Evolutionary conservation across 2,113 vertebrate species (phyloP), one percentile per base, ranked within the genome.

Genomic region (Neodontobutis hainanensis): DNA sequence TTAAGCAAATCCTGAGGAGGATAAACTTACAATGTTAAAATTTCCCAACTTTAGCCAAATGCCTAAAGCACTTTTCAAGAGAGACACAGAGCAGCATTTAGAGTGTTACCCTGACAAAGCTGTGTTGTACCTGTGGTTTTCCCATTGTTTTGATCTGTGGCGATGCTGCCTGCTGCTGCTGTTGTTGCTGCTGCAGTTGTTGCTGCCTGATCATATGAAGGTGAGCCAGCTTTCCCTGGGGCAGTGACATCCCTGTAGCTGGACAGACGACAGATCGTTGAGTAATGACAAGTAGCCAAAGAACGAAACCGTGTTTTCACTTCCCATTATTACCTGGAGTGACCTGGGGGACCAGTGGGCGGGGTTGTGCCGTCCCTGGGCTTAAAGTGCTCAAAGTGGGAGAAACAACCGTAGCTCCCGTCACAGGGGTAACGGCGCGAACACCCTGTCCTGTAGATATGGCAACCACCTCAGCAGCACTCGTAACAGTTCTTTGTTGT

Each of bases 121-220:
- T 34, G 14, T 46, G 12, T 42, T 34, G 32, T 87, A 93, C 92
- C 94, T 94, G 94, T 58, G 94, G 65, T 61, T 96, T 97, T 46
- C 90, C 88, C 0, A 92, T 93, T 6, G 92, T 75, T 90, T 97
- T 96, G 65, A 94, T 94, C 85, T 95, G 95, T 44, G 95, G 91
- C 4, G 95, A 93, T 32, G 92, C 82, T 6, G 82, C 78, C 69
- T 92, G 91, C 51, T 91, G 87, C 16, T 94, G 94, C 57, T 93
- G 92, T 57, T 94, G 94, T 40, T 92, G 91, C 34, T 92, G 94
- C 73, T 76, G 74, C 70, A 92, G 86, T 55, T 93, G 94, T 69
- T 96, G 96, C 64, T 96, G 93, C 48, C 96, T 90, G 43, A 98
- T 83, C 48, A 93, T 72, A 89, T 97, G 96, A 64, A 98, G 91